Conservation (phyloP, 2,888 invertebrate species). For the Lottia scabra region DNA sequence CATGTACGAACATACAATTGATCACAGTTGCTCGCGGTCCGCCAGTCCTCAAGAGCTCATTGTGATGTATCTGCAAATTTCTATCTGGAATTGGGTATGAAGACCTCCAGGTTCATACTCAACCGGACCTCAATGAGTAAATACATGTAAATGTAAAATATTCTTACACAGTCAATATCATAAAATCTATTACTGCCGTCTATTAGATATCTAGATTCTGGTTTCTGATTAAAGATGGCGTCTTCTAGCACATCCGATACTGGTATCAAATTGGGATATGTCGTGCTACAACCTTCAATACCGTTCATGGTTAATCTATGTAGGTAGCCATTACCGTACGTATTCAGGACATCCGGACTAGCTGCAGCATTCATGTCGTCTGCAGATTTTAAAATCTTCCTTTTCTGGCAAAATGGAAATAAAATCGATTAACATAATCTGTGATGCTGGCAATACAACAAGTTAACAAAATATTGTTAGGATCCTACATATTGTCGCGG, state of each 20-base stretch:
- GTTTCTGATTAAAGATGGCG: conserved; percentile 35
- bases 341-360: conserved; percentile 31
- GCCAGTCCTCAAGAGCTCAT: no score
- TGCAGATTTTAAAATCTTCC: conserved; percentile 33
- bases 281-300: background rate
- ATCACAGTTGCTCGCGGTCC: no score
- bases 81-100: no score
- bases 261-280: conserved; percentile 3
- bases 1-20: no score
- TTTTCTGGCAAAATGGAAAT: conserved; percentile 21
- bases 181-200: conserved; percentile 34
- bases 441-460: no score
- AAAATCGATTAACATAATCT: no score
- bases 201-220: conserved; percentile 40
- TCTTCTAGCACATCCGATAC: conserved; percentile 19
- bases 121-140: no score
- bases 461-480: no score
- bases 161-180: conserved; percentile 13
- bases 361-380: conserved; percentile 38
- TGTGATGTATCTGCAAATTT: no score
- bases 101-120: no score
- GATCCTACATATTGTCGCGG: no score
- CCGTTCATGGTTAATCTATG: conserved; percentile 12
- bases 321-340: conserved; percentile 42
- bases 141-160: no score